These are phyloP conservation scores for Garra rufa DNA, from an alignment of 2,113 vertebrate genomes.

Conservation along the genomic window DNA sequence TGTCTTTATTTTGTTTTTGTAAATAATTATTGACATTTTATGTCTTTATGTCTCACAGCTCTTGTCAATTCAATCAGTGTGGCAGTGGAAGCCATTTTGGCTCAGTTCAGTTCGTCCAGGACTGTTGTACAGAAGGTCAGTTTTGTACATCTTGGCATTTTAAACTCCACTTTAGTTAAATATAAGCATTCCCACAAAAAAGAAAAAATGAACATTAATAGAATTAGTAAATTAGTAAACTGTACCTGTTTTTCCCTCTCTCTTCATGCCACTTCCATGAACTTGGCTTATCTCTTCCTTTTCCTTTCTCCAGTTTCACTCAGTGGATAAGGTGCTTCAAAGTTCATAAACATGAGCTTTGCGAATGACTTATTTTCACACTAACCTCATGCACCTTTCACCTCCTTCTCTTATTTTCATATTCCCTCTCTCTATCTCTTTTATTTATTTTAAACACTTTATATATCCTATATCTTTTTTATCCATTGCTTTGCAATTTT, in stretches of 20 bases:
- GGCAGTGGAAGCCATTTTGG: slow-evolving; percentile 90
- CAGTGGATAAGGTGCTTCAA: slow-evolving; percentile 70
- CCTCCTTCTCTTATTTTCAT: slow-evolving; percentile 40
- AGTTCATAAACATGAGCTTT: slow-evolving; percentile 59
- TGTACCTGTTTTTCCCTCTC: slow-evolving; percentile 7
- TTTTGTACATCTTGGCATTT: slow-evolving; percentile 5
- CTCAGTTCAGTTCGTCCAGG: slow-evolving; percentile 87
- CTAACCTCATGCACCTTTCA: slow-evolving; percentile 45
- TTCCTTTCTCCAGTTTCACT: slow-evolving; percentile 62
- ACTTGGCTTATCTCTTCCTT: slow-evolving; percentile 37
- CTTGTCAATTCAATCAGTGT: slow-evolving; percentile 85
- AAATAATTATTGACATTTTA: neutral
- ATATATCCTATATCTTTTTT: neutral
- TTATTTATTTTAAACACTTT: slow-evolving; percentile 5
- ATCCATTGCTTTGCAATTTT: slow-evolving; percentile 9
- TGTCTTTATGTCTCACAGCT: slow-evolving; percentile 72
- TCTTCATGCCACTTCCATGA: slow-evolving; percentile 54
- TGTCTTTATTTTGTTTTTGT: neutral
- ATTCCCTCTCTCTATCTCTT: neutral
- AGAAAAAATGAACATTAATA: neutral
- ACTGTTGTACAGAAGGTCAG: slow-evolving; percentile 94
- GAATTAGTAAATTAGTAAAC: slow-evolving; percentile 21
- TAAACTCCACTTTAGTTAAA: neutral
- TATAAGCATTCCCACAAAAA: neutral
- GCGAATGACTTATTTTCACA: slow-evolving; percentile 46